Evolutionary conservation across 2,797 vertebrate species (phyloP).

Genomic region (Iguana delicatissima): DNA sequence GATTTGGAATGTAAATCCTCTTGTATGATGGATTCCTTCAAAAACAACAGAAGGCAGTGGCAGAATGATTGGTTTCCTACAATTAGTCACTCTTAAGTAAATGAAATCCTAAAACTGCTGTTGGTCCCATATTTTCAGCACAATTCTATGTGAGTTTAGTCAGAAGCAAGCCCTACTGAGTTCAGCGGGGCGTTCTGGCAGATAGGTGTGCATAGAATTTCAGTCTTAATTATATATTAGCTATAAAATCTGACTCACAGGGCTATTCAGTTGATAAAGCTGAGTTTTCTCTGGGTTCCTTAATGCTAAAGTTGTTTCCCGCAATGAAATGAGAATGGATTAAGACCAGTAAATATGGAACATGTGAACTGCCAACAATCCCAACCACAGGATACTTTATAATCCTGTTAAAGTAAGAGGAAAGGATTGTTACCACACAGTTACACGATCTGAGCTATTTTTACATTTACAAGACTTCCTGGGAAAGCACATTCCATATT

Average conservation of each 20-base stretch:
- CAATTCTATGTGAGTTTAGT: not conserved
- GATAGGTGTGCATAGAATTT: not conserved
- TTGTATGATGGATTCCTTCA: not conserved
- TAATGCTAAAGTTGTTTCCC: not conserved
- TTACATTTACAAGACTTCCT: constrained; percentile 35
- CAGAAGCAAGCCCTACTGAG: not conserved
- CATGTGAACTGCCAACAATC: constrained; percentile 3
- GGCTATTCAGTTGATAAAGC: not conserved
- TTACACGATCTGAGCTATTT: constrained; percentile 30
- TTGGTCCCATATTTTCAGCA: not conserved
- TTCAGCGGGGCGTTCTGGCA: not conserved
- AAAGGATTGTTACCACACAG: constrained; percentile 11
- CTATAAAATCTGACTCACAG: not conserved
- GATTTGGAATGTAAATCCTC: not conserved
- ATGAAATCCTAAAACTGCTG: not conserved
- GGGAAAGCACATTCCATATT: constrained; percentile 10
- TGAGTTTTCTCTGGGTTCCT: not conserved
- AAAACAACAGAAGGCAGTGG: not conserved
- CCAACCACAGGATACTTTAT: constrained; percentile 24
- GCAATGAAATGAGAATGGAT: constrained; percentile 7
- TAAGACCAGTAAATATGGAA: constrained; percentile 1
- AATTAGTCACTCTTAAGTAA: not conserved
- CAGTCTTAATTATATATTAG: constrained; percentile 13
- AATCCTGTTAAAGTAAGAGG: constrained; percentile 25
- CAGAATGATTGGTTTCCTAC: not conserved